Base-by-base conservation (phyloP, 2,888 invertebrate genomes). In the Clepsis dumicolana region DNA sequence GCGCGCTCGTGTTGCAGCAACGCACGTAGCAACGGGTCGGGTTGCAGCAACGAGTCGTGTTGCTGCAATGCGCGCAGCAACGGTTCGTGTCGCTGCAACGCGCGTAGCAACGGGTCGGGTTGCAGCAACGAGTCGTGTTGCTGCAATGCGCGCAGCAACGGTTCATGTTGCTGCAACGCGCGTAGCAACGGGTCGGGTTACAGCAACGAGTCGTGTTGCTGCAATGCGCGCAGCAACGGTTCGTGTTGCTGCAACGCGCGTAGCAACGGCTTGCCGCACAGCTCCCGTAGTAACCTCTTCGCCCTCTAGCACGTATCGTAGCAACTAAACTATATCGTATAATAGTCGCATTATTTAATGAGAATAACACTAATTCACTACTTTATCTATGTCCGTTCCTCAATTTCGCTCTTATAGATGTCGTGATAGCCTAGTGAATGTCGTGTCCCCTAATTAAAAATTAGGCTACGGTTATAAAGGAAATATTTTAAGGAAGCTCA, bases 331-430 rank as follows among this genome's bases (percentile, higher is more conserved):
- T 80, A 78, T 80, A 78, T 77, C 76, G 77, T 83, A 80, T 84
- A 77, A 84, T 90, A 89, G 86, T 80, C 78, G 77, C 85, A 86
- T 87, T 84, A 82, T 88, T 88, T 89, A 86, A 83, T 78, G 81
- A 78, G 70, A 74, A 80, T 83, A 81, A 77, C 82, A 80, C 71
- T 74, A 72, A 84, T 83, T 87, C 85, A 88, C 86, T 75, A 89
- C 90, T 91, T 86, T 82, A 79, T 89, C 91, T 91, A 89, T 91
- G 88, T 93, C 93, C 92, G 89, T 93, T 91, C 91, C 90, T 93
- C 90, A 79, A 91, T 92, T 93, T 93, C 92, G 79, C 86, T 90
- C 92, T 93, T 91, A 89, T 93, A 91, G 87, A 83, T 93, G 92
- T 93, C 91, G 93, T 93, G 88, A 87, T 93, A 93, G 93, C 81